A percentile compares a stretch with the other conserved stretches of the same genome.
Conservation (phyloP, 2,797 vertebrate species). For the Moxostoma hubbsi region DNA sequence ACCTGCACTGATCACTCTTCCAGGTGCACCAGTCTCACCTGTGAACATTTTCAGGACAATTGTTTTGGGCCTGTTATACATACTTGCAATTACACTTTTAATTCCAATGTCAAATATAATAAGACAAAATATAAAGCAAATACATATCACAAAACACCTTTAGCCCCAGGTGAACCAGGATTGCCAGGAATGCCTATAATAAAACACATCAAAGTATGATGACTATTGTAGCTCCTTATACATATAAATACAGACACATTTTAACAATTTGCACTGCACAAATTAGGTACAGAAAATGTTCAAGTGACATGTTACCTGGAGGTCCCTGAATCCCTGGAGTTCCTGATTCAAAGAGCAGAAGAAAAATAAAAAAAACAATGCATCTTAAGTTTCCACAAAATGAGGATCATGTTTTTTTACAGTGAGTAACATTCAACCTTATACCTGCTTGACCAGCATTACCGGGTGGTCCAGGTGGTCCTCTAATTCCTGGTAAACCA, state of each 20-base stretch:
- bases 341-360: conserved; percentile 72
- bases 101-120: not conserved
- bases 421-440: not conserved
- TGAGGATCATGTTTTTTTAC: not conserved
- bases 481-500: conserved; percentile 87
- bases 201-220: conserved; percentile 33
- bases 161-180: conserved; percentile 85
- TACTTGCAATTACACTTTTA: not conserved
- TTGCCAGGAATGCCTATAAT: conserved; percentile 86
- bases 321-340: conserved; percentile 88
- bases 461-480: conserved; percentile 84
- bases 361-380: not conserved
- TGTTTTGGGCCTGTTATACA: not conserved
- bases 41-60: conserved; percentile 41
- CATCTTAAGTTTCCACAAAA: not conserved
- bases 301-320: conserved; percentile 79
- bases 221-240: conserved; percentile 1
- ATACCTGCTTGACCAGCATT: conserved; percentile 87
- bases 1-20: conserved; percentile 89
- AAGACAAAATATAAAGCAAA: not conserved
- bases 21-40: conserved; percentile 88
- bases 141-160: conserved; percentile 75
- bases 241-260: no score
- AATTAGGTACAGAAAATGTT: not conserved
- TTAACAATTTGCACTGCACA: no score